Conservation (phyloP, 35 echinoderm and acorn worm genomes). For the Ophiothrix spiculata region DNA sequence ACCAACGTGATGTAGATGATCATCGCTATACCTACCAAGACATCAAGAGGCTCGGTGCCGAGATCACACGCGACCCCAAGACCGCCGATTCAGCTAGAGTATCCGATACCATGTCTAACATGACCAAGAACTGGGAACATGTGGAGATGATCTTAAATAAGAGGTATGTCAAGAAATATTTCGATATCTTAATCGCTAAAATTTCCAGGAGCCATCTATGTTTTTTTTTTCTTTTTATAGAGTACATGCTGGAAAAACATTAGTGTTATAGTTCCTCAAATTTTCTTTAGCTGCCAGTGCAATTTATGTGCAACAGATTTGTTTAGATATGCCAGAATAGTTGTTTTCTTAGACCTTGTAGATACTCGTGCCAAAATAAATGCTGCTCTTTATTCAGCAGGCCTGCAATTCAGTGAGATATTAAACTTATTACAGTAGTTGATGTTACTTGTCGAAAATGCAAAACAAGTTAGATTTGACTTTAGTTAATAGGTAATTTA, state of each 20-base stretch:
- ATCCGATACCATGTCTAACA: conserved; percentile 77
- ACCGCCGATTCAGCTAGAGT: conserved; percentile 63
- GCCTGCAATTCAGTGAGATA: background rate
- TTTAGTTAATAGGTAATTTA: background rate
- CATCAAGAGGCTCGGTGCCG: conserved; percentile 88
- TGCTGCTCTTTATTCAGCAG: background rate
- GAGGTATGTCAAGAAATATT: conserved; percentile 42
- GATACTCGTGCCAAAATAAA: background rate
- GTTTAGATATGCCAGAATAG: background rate
- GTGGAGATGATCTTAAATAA: conserved; percentile 79
- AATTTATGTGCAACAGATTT: background rate
- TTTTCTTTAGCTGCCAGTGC: background rate
- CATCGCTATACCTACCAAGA: conserved; percentile 88
- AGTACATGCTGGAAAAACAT: too few relatives aligned
- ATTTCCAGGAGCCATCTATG: too few relatives aligned
- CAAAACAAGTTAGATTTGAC: background rate
- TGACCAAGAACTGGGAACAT: conserved; percentile 95
- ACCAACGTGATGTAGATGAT: conserved; percentile 88
- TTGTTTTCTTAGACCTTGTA: background rate
- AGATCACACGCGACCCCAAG: conserved; percentile 88
- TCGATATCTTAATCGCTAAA: too few relatives aligned
- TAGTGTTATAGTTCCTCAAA: background rate
- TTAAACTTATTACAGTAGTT: background rate
- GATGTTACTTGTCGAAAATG: background rate
- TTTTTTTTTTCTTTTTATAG: too few relatives aligned